A percentile compares a stretch with the other conserved stretches of the same genome.
These are phyloP conservation scores for Polydrusus pterygomalis DNA, from an alignment of 2,888 invertebrate genomes.

Conservation along the genomic window DNA sequence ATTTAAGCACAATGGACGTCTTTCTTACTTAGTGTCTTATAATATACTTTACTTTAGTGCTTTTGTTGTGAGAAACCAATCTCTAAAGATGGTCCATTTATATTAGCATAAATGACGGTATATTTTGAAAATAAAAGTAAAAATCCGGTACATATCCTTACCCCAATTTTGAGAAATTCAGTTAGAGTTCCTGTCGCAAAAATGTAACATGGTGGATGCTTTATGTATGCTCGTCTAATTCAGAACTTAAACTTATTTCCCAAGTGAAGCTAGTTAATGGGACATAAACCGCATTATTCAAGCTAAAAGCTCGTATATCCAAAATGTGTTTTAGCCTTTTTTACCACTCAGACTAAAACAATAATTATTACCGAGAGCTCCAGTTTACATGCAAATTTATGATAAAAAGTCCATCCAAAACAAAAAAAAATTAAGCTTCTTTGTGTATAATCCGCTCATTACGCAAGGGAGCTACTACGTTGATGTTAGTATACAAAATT, in stretches of 20 bases:
- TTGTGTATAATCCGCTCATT: constrained; percentile 7
- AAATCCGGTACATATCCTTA: too few relatives aligned
- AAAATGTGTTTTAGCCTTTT: background rate
- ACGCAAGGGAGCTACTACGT: background rate
- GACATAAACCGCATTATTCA: background rate
- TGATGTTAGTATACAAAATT: background rate
- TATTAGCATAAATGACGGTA: too few relatives aligned
- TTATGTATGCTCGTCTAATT: too few relatives aligned
- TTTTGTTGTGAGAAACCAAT: too few relatives aligned
- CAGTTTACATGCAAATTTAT: constrained; percentile 15
- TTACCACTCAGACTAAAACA: background rate
- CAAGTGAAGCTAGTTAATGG: background rate
- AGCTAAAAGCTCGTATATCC: constrained; percentile 5
- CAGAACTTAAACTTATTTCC: too few relatives aligned
- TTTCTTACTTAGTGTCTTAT: too few relatives aligned
- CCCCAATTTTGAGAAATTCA: too few relatives aligned
- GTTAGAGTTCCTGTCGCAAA: background rate
- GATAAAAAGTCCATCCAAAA: background rate
- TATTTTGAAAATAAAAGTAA: too few relatives aligned
- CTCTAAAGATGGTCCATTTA: too few relatives aligned
- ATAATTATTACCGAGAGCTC: background rate
- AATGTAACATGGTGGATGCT: background rate
- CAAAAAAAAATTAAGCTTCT: background rate
- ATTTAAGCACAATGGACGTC: too few relatives aligned
- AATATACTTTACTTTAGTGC: too few relatives aligned